Evolutionary conservation across 1,140 invertebrate species (phyloP).

Genomic region (Lasaia peninsularis): DNA sequence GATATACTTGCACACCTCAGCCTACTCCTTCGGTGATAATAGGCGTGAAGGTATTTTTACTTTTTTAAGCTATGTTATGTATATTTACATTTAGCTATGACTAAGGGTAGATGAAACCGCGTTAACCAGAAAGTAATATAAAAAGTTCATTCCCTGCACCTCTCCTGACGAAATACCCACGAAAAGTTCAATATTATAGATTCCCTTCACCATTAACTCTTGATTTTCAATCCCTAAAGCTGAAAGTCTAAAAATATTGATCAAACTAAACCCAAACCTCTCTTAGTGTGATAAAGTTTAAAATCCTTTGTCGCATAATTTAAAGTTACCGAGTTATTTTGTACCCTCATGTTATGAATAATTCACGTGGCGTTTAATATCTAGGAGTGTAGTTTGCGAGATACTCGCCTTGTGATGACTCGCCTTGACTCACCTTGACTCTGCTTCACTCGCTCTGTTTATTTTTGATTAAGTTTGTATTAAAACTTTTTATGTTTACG

Average conservation of each 20-base stretch:
- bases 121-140: too few relatives aligned
- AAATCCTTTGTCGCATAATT: constrained; percentile 39
- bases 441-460: constrained; percentile 32
- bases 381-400: constrained; percentile 55
- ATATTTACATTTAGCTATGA: too few relatives aligned
- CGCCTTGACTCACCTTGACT: constrained; percentile 32
- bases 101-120: too few relatives aligned
- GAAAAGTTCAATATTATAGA: constrained; percentile 34
- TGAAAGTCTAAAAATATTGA: constrained; percentile 40
- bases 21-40: too few relatives aligned
- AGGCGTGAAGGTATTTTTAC: too few relatives aligned
- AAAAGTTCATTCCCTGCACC: not conserved
- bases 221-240: constrained; percentile 50
- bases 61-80: too few relatives aligned
- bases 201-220: constrained; percentile 46
- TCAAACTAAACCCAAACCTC: constrained; percentile 30
- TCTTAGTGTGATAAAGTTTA: constrained; percentile 46
- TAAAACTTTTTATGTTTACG: too few relatives aligned
- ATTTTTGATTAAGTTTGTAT: not conserved
- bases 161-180: constrained; percentile 18
- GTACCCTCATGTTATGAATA: constrained; percentile 68
- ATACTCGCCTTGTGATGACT: constrained; percentile 33
- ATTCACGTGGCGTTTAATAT: constrained; percentile 72
- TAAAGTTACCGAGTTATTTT: constrained; percentile 63
- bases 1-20: too few relatives aligned